phyloP scores from a whole-genome alignment of 2,797 vertebrate species.

The Diceros bicornis region DNA sequence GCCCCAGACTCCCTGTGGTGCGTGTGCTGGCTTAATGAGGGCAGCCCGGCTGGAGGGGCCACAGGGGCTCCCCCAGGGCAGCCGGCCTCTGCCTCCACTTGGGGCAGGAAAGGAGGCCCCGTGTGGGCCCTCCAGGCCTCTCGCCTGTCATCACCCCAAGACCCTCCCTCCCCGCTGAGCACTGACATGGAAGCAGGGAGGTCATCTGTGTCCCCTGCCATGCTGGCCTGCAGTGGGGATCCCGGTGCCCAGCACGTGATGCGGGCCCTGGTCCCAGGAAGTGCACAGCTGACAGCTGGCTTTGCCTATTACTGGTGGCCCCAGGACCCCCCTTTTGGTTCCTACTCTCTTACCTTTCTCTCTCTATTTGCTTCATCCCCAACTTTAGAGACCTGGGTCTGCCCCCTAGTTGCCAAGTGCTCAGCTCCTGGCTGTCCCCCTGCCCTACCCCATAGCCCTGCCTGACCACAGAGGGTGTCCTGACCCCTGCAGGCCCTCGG shows the following conservation, averaged over 20 bases:
- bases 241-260: rapidly evolving
- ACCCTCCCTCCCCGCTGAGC: rapidly evolving
- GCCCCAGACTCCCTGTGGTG: neutral
- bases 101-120: neutral
- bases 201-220: neutral
- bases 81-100: neutral
- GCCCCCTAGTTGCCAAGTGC: neutral
- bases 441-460: neutral
- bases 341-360: neutral
- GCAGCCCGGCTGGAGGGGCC: rapidly evolving
- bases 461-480: neutral
- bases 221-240: rapidly evolving
- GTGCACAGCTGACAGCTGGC: too few relatives aligned
- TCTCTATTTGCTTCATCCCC: neutral
- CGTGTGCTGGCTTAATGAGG: rapidly evolving
- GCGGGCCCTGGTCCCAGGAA: rapidly evolving
- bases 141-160: neutral
- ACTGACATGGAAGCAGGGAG: neutral
- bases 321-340: neutral
- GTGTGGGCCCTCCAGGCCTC: neutral
- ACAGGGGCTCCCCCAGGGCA: rapidly evolving
- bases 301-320: neutral
- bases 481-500: neutral
- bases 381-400: neutral
- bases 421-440: neutral